Conservation (phyloP, 2,888 invertebrate species). For the Stenoptilia bipunctidactyla region DNA sequence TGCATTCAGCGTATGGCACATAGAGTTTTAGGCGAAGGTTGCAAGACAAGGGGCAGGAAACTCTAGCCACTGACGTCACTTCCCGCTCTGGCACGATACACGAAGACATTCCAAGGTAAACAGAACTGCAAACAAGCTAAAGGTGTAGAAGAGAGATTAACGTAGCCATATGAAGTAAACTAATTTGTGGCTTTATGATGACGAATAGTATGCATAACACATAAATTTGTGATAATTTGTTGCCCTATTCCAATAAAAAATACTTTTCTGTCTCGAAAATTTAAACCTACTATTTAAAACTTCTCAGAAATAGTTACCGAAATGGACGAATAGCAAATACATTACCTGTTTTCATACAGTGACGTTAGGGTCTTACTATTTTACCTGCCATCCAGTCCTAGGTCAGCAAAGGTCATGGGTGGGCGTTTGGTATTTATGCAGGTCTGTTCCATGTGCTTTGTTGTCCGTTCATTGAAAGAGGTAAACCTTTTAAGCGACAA, state of each 20-base stretch:
- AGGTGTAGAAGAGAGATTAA: constrained; percentile 26
- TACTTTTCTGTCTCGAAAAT: no score
- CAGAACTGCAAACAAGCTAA: constrained; percentile 35
- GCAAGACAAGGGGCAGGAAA: constrained; percentile 38
- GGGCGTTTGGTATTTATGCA: constrained; percentile 10
- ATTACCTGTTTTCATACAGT: no score
- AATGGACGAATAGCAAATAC: no score
- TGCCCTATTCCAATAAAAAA: no score
- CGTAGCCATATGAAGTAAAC: no score
- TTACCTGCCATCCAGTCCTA: constrained; percentile 4
- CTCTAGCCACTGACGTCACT: constrained; percentile 43
- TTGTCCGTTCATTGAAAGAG: constrained; percentile 18
- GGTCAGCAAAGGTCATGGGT: constrained; percentile 9
- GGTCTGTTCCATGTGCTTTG: constrained; percentile 16
- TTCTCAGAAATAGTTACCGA: no score
- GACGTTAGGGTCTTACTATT: not conserved
- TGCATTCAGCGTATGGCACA: constrained; percentile 11
- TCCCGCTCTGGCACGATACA: constrained; percentile 41
- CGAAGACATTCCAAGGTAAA: constrained; percentile 31
- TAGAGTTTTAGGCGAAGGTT: constrained; percentile 56
- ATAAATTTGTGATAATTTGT: no score
- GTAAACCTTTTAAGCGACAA: constrained; percentile 18
- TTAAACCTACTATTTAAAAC: no score
- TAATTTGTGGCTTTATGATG: no score
- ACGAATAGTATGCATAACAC: no score